phyloP scores from a whole-genome alignment of 2,113 vertebrate species.

The rabbit (Oryctolagus cuniculus) region mOryCun1.1 NC_091432.1:65402501-65403000 shows the following conservation, averaged over 20 bases:
- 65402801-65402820: conserved; percentile 23
- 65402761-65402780: conserved; percentile 52
- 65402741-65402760: conserved; percentile 3
- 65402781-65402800: conserved; percentile 51
- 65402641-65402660: conserved; percentile 84
- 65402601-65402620: background rate
- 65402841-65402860: conserved; percentile 40
- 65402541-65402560: conserved; percentile 43
- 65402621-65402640: conserved; percentile 55
- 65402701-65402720: conserved; percentile 30
- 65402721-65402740: conserved; percentile 16
- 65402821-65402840: background rate
- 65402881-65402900: background rate
- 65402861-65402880: conserved; percentile 52
- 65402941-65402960: too few species aligned
- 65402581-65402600: conserved; percentile 65
- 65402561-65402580: conserved; percentile 2
- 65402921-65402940: too few species aligned
- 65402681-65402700: conserved; percentile 83
- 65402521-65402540: conserved; percentile 25
- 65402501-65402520: conserved; percentile 58
- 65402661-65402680: conserved; percentile 90
- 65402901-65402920: too few species aligned
- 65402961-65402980: too few species aligned
- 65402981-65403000: background rate